These are phyloP conservation scores for Nibea albiflora DNA, from an alignment of 2,113 vertebrate genomes.

Conservation along the genomic window DNA sequence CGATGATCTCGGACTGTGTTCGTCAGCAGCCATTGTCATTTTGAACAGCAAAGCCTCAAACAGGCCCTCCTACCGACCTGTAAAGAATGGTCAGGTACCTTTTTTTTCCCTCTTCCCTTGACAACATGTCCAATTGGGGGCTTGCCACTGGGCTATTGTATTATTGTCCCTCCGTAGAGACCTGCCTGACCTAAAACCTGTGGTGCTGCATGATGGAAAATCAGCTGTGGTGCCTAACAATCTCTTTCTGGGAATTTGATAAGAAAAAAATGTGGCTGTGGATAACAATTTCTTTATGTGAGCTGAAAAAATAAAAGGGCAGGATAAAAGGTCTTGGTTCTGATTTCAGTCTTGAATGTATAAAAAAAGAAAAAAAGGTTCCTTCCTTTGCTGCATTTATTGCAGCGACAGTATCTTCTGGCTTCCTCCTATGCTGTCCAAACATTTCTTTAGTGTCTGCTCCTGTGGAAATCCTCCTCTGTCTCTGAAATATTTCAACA, in stretches of 20 bases:
- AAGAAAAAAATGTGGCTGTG: conserved; percentile 54
- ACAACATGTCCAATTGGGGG: conserved; percentile 76
- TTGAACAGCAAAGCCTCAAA: conserved; percentile 68
- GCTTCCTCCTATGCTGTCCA: conserved; percentile 9
- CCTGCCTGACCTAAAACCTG: conserved; percentile 74
- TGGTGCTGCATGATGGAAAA: conserved; percentile 80
- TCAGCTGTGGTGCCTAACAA: conserved; percentile 68
- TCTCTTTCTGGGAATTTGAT: conserved; percentile 72
- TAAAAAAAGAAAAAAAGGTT: conserved; percentile 1
- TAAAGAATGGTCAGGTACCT: conserved; percentile 74
- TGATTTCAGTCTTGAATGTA: conserved; percentile 40
- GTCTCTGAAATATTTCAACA: conserved; percentile 28
- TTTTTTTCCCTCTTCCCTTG: conserved; percentile 77
- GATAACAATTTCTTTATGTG: conserved; percentile 46
- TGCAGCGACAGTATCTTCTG: not conserved
- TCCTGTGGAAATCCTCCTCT: not conserved
- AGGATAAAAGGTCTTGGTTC: conserved; percentile 13
- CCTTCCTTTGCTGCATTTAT: conserved; percentile 20
- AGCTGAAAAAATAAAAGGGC: conserved; percentile 23
- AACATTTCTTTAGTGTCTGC: conserved; percentile 18
- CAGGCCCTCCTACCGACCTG: conserved; percentile 68
- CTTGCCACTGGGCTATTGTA: conserved; percentile 82
- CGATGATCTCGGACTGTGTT: conserved; percentile 62
- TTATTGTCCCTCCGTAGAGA: conserved; percentile 71
- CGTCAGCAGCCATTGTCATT: conserved; percentile 72